Base-by-base conservation (phyloP, 2,797 vertebrate species). In the Sebastes itinus region DNA sequence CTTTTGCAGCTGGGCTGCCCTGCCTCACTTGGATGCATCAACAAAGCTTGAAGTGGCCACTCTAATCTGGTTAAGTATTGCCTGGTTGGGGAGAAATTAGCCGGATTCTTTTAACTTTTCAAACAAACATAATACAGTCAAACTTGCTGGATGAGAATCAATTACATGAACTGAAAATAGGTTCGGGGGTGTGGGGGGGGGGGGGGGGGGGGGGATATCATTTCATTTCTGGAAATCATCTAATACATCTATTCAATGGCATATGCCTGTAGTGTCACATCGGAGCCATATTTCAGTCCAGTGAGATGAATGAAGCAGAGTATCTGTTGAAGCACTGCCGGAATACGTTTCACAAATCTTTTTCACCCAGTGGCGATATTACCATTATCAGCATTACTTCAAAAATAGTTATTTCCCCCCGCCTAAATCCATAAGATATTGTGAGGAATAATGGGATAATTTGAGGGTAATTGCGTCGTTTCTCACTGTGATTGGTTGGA, bases 31-130 rank as follows among this genome's bases (percentile, higher is more conserved):
- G 93, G 91, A 93, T 92, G 86, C 93, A 93, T 92, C 94, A 94
- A 95, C 94, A 96, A 94, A 94, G 94, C 92, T 85, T 94, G 91
- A 95, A 96, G 95, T 95, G 93, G 93, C 92, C 94, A 93, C 94
- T 95, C 91, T 94, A 91, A 93, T 95, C 92, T 92, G 90, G 90
- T 89, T 91, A 93, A 95, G 94, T 94, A 94, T 93, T 85, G 92
- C 93, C 93, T 94, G 91, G 90, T 92, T 94, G 90, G 84, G 91
- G 91, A 92, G 88, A 94, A 94, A 95, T 93, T 93, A 93, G 92
- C 80, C n/a, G 88, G 87, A 95, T 95, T 95, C 90, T 94, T 94
- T 95, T 92, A 94, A 94, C 92, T 95, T 95, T 95, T 95, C 91
- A 95, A 96, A 95, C 93, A 94, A 95, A 95, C 93, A 95, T 93